These are phyloP conservation scores for Tympanuchus pallidicinctus DNA, from an alignment of 2,113 vertebrate species.

Conservation along the genomic window DNA sequence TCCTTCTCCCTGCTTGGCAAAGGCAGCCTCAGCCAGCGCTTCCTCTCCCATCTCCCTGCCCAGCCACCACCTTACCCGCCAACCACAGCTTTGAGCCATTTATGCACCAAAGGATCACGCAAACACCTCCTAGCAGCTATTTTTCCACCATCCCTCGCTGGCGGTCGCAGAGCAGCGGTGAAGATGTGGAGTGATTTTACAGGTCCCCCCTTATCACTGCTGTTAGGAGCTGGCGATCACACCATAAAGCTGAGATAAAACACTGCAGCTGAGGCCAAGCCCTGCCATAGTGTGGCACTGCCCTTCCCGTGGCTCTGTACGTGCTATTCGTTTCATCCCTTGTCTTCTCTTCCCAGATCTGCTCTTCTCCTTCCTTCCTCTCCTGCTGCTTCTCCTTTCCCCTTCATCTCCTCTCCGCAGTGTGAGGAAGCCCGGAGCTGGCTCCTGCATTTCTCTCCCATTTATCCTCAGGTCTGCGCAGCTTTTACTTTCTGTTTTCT, in stretches of 20 bases:
- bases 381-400: slow-evolving; percentile 21
- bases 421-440: slow-evolving; percentile 2
- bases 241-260: not conserved
- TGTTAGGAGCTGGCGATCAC: not conserved
- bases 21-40: slow-evolving; percentile 60
- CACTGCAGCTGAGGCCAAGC: not conserved
- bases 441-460: not conserved
- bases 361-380: slow-evolving; percentile 11
- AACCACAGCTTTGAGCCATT: slow-evolving; percentile 68
- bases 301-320: not conserved
- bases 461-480: not conserved
- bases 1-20: slow-evolving; percentile 72
- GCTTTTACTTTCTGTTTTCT: slow-evolving; percentile 8
- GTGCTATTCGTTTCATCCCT: not conserved
- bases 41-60: slow-evolving; percentile 63
- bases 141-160: not conserved
- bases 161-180: not conserved
- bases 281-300: not conserved
- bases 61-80: slow-evolving; percentile 52
- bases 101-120: slow-evolving; percentile 54
- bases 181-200: not conserved
- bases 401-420: not conserved
- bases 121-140: slow-evolving; percentile 48
- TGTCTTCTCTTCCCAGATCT: not conserved
- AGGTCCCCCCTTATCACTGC: not conserved